A percentile compares a stretch with the other conserved stretches of the same genome.
These are phyloP conservation scores for Selenia dentaria DNA, from an alignment of 2,888 invertebrate genomes.

Conservation along the genomic window DNA sequence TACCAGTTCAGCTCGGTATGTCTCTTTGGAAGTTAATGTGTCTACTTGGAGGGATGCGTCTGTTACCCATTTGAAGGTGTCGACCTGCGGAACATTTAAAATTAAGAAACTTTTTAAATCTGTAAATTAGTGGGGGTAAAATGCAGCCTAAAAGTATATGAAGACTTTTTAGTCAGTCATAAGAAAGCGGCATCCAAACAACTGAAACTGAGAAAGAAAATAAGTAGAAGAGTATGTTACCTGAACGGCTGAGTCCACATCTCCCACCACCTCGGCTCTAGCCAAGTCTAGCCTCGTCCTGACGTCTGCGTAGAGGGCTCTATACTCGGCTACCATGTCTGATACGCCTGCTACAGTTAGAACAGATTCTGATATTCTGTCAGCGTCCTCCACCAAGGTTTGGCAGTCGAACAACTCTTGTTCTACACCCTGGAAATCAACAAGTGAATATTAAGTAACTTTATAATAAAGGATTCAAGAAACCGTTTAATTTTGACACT, in stretches of 20 bases:
- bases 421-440: conserved; percentile 58
- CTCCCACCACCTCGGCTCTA: conserved; percentile 61
- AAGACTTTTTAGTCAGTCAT: too few species aligned
- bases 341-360: conserved; percentile 51
- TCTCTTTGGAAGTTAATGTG: conserved; percentile 93
- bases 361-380: conserved; percentile 57
- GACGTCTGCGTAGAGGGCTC: conserved; percentile 66
- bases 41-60: conserved; percentile 93
- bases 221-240: conserved; percentile 36
- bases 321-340: conserved; percentile 71
- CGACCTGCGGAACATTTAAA: conserved; percentile 81
- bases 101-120: too few species aligned
- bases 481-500: too few species aligned
- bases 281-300: conserved; percentile 61
- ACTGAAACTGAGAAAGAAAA: too few species aligned
- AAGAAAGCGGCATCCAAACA: too few species aligned
- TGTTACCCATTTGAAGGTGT: conserved; percentile 90
- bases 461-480: too few species aligned
- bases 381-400: conserved; percentile 64
- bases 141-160: too few species aligned
- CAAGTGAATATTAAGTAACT: too few species aligned
- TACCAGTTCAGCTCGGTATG: conserved; percentile 90
- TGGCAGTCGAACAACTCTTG: conserved; percentile 65
- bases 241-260: conserved; percentile 74
- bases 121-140: too few species aligned